Evolutionary conservation across 2,888 invertebrate genomes (phyloP).

Genomic region (Drepanosiphum platanoidis): DNA sequence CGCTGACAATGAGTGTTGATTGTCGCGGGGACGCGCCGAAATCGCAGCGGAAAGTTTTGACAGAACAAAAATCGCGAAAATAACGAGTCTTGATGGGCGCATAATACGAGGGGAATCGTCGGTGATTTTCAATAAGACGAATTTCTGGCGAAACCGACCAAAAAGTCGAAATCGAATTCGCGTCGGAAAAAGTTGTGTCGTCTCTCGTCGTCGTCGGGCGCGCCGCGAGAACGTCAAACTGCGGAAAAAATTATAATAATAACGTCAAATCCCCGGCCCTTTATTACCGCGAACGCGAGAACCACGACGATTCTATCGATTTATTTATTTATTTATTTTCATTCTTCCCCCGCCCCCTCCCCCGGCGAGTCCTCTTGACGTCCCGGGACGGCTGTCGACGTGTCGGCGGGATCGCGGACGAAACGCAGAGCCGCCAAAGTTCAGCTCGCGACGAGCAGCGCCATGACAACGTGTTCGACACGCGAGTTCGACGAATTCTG

Average conservation of each 20-base stretch:
- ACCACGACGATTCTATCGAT: neutral
- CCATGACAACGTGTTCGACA: no score
- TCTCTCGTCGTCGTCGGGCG: no score
- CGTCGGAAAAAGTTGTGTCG: neutral
- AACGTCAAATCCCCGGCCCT: neutral
- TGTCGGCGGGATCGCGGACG: no score
- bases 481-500: no score
- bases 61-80: neutral
- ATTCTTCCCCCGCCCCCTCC: no score
- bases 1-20: constrained; percentile 43
- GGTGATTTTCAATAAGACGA: neutral
- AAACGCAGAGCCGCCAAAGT: no score
- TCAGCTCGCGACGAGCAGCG: no score
- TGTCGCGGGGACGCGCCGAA: neutral
- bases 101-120: neutral
- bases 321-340: no score
- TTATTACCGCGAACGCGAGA: neutral
- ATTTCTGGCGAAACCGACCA: neutral
- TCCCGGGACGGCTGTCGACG: no score
- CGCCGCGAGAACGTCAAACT: neutral
- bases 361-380: no score
- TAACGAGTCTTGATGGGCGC: neutral
- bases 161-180: neutral
- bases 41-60: neutral
- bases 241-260: neutral